phyloP scores from a whole-genome alignment of 2,797 vertebrate genomes.

The Streptopelia turtur region DNA sequence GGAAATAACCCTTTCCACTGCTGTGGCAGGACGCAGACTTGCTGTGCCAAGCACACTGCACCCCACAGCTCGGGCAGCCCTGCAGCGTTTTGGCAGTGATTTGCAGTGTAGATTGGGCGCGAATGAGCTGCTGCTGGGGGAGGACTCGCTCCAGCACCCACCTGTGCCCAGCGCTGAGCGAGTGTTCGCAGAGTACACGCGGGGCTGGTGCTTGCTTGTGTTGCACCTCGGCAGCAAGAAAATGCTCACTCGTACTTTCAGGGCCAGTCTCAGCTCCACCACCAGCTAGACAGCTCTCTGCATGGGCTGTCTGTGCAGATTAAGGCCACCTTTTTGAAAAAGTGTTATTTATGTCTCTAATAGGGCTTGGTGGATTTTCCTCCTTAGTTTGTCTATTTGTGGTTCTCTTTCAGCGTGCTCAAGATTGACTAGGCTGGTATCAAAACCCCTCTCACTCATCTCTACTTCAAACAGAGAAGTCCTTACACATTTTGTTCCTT shows the following conservation, averaged over 20 bases:
- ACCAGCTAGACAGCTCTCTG: not conserved
- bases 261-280: not conserved
- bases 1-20: not conserved
- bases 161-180: rapidly evolving
- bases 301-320: not conserved
- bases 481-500: not conserved
- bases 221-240: not conserved
- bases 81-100: constrained; percentile 9
- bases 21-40: not conserved
- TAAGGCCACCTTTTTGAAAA: not conserved
- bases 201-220: not conserved
- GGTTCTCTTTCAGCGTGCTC: not conserved
- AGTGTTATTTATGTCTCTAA: not conserved
- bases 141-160: not conserved
- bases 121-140: not conserved
- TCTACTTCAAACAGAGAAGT: not conserved
- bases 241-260: not conserved
- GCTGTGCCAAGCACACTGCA: not conserved
- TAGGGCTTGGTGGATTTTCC: not conserved
- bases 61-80: not conserved
- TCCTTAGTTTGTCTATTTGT: not conserved
- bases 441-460: not conserved
- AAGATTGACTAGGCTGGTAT: not conserved
- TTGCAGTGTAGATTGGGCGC: rapidly evolving
- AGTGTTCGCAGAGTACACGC: not conserved